These are phyloP conservation scores for Bettongia penicillata DNA, from an alignment of 2,113 vertebrate species.

Conservation along the genomic window DNA sequence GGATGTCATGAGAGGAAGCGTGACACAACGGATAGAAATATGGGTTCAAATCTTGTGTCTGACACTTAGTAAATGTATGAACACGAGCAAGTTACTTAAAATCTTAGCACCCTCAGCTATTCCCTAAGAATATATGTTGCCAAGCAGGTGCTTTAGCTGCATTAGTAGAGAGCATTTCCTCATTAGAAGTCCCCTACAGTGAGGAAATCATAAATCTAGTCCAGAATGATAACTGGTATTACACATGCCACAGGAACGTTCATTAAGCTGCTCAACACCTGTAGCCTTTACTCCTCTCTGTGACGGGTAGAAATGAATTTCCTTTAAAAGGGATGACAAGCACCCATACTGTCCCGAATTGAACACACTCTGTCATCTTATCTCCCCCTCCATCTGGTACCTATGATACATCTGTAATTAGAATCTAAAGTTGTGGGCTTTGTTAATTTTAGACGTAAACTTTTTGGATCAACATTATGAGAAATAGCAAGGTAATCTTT, in stretches of 20 bases:
- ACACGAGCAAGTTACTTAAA: neutral
- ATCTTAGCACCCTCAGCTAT: neutral
- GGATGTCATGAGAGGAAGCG: neutral
- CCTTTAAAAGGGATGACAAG: neutral
- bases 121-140: neutral
- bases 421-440: neutral
- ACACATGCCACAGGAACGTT: neutral
- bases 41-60: neutral
- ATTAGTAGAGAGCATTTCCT: neutral
- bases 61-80: neutral
- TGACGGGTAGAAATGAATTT: neutral
- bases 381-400: neutral
- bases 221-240: neutral
- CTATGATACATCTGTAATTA: neutral
- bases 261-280: neutral
- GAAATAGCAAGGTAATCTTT: neutral
- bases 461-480: neutral
- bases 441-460: neutral
- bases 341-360: neutral
- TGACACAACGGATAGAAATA: neutral
- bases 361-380: neutral
- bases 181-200: neutral
- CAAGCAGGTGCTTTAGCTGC: neutral
- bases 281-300: neutral
- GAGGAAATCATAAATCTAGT: neutral